These are phyloP conservation scores for Deroptyus accipitrinus DNA, from an alignment of 2,113 vertebrate species.

Conservation along the genomic window DNA sequence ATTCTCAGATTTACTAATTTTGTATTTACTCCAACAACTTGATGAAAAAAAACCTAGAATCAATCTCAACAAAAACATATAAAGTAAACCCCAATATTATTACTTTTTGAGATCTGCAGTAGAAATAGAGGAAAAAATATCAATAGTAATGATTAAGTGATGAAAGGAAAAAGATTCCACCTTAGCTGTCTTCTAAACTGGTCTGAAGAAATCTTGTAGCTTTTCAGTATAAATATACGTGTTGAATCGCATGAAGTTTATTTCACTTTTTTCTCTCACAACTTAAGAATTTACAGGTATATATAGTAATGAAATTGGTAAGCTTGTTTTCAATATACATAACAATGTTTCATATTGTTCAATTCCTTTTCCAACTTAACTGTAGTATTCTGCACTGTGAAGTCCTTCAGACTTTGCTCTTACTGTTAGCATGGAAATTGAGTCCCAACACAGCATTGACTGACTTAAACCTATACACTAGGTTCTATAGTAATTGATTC, in stretches of 20 bases:
- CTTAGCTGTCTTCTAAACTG: neutral
- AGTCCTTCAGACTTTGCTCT: neutral
- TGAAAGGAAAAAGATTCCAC: accelerated
- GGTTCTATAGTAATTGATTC: neutral
- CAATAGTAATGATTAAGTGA: neutral
- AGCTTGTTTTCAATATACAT: neutral
- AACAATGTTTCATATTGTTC: neutral
- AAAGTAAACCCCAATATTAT: accelerated
- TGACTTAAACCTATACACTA: neutral
- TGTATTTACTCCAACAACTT: neutral
- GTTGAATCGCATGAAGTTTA: neutral
- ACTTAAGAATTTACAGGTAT: neutral
- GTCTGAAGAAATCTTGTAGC: neutral
- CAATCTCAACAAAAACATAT: neutral
- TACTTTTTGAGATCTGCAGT: neutral
- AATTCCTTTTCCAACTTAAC: neutral
- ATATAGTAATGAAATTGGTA: neutral
- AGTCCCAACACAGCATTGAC: neutral
- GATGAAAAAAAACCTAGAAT: neutral
- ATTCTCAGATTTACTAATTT: neutral
- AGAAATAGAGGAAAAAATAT: neutral
- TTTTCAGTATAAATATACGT: neutral
- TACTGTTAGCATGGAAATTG: neutral
- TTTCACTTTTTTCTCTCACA: neutral
- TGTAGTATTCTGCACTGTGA: neutral